phyloP scores from a whole-genome alignment of 2,888 invertebrate genomes.

The Dolichopus griseipennis region DNA sequence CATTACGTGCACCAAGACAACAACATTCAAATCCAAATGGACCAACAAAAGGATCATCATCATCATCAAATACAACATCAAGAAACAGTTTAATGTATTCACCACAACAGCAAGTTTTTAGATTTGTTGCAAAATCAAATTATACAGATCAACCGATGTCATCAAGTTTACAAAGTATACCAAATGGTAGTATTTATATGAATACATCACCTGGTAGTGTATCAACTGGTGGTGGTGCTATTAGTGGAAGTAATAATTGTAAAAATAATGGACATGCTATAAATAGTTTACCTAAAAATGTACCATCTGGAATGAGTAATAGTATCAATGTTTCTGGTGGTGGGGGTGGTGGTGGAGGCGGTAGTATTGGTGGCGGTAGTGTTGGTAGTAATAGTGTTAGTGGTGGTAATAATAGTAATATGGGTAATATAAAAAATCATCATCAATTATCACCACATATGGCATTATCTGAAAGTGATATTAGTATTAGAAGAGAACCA shows the following conservation, averaged over 20 bases:
- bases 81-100: slow-evolving; percentile 37
- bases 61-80: slow-evolving; percentile 14
- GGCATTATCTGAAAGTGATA: slow-evolving; percentile 32
- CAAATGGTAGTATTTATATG: slow-evolving; percentile 41
- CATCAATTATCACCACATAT: slow-evolving; percentile 37
- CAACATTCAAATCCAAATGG: slow-evolving; percentile 27
- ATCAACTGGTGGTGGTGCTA: slow-evolving; percentile 19
- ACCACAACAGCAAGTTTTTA: slow-evolving; percentile 40
- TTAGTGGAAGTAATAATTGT: slow-evolving; percentile 25
- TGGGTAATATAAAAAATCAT: slow-evolving; percentile 29
- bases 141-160: slow-evolving; percentile 42
- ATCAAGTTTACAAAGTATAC: slow-evolving; percentile 43
- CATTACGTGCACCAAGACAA: slow-evolving; percentile 37
- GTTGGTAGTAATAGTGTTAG: slow-evolving; percentile 26
- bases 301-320: slow-evolving; percentile 27
- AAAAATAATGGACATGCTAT: slow-evolving; percentile 23
- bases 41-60: not conserved
- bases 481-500: slow-evolving; percentile 32
- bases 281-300: slow-evolving; percentile 24
- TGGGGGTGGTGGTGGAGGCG: slow-evolving; percentile 11
- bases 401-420: slow-evolving; percentile 26
- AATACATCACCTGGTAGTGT: slow-evolving; percentile 23
- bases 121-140: slow-evolving; percentile 39
- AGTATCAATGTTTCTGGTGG: not conserved
- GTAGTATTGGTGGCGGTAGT: slow-evolving; percentile 14